Evolutionary conservation across 1,140 invertebrate species (phyloP).

Genomic region (Harlomillsia oculata): DNA sequence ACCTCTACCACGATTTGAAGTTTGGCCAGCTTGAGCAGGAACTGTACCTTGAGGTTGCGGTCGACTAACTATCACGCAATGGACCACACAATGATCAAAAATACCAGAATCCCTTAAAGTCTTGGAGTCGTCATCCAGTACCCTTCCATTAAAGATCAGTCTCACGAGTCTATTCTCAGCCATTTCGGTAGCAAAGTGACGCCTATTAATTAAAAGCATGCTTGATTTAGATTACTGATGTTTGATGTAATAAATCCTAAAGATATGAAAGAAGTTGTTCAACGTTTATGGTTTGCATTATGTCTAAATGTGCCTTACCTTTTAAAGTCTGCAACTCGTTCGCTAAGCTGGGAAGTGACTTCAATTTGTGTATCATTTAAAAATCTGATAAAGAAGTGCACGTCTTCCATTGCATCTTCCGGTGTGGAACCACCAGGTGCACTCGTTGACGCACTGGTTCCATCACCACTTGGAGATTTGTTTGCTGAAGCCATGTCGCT

Average conservation of each 20-base stretch:
- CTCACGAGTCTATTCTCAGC: conserved; percentile 64
- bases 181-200: conserved; percentile 69
- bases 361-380: conserved; percentile 74
- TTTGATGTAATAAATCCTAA: background rate
- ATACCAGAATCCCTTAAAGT: conserved; percentile 69
- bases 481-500: background rate
- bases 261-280: too few species aligned
- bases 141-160: conserved; percentile 77
- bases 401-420: background rate
- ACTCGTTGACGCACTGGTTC: too few species aligned
- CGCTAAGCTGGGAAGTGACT: conserved; percentile 62
- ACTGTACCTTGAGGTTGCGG: background rate
- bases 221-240: background rate
- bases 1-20: background rate
- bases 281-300: too few species aligned
- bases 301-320: conserved; percentile 47
- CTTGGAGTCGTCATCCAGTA: conserved; percentile 61
- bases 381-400: conserved; percentile 42
- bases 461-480: background rate
- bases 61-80: conserved; percentile 57
- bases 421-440: too few species aligned
- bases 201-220: conserved; percentile 47
- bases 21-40: background rate
- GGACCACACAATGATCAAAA: conserved; percentile 75
- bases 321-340: conserved; percentile 76